Conservation (phyloP, 2,888 invertebrate genomes). For the Holacanthella duospinosa region DNA sequence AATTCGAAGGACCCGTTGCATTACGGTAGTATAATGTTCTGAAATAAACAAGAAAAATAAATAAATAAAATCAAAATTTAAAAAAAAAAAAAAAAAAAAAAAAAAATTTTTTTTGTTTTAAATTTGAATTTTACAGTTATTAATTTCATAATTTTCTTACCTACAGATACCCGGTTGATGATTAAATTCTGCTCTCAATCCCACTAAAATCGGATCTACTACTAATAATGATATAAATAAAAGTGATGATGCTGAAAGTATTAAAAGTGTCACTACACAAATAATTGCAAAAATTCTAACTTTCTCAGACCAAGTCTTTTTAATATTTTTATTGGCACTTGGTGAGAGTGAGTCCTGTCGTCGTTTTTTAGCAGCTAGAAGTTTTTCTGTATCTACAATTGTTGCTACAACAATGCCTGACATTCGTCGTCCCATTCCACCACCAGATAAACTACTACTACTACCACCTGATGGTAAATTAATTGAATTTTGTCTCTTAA, state of each 20-base stretch:
- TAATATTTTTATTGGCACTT: conserved; percentile 21
- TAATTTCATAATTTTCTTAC: conserved; percentile 19
- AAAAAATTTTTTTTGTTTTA: not conserved
- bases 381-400: not conserved
- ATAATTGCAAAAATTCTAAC: conserved; percentile 61
- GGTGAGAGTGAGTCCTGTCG: not conserved
- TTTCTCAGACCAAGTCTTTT: conserved; percentile 55
- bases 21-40: conserved; percentile 32
- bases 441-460: not conserved
- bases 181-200: conserved; percentile 32
- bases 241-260: conserved; percentile 60
- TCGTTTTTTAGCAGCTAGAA: not conserved
- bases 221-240: conserved; percentile 63
- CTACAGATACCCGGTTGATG: conserved; percentile 28
- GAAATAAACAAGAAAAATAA: not conserved
- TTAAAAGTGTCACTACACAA: conserved; percentile 57
- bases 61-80: not conserved
- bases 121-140: too few species aligned
- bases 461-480: not conserved
- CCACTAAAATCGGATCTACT: conserved; percentile 48
- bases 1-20: conserved; percentile 53
- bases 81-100: not conserved
- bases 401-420: not conserved
- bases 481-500: not conserved
- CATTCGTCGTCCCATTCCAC: not conserved